A percentile compares a stretch with the other conserved stretches of the same genome.
Evolutionary conservation across 2,797 vertebrate species (phyloP).

Genomic region (Glossophaga mutica): DNA sequence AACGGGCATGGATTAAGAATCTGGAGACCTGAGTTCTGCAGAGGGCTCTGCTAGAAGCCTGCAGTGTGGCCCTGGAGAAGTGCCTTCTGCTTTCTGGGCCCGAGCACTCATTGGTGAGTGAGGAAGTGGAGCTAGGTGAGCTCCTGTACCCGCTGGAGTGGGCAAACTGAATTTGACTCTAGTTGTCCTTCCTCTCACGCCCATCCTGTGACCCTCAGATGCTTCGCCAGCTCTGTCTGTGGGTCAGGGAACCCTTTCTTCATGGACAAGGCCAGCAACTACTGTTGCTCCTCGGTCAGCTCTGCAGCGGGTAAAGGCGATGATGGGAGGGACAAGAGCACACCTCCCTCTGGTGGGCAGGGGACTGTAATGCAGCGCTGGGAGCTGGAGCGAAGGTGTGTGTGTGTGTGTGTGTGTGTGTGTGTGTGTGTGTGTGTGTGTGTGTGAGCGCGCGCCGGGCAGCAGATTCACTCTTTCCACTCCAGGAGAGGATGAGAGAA

Average conservation of each 20-base stretch:
- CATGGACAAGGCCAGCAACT: slow-evolving; percentile 50
- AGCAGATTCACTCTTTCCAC: neutral
- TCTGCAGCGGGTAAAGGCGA: neutral
- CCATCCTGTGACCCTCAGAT: neutral
- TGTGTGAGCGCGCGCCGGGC: too few relatives aligned
- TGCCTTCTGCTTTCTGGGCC: neutral
- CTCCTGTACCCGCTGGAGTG: neutral
- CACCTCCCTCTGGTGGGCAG: neutral
- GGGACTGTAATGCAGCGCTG: neutral
- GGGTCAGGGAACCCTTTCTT: slow-evolving; percentile 45
- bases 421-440: neutral
- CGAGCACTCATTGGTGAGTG: neutral
- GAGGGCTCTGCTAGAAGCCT: neutral
- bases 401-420: too few relatives aligned
- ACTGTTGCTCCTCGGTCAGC: neutral
- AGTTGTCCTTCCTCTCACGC: neutral
- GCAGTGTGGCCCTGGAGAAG: neutral
- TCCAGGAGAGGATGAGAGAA: neutral
- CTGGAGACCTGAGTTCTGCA: neutral
- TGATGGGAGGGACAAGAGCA: neutral
- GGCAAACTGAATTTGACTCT: neutral
- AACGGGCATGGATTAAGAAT: neutral
- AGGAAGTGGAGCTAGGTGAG: neutral
- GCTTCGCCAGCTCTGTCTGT: slow-evolving; percentile 61
- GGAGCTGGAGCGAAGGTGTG: neutral